Conservation (phyloP, 2,888 invertebrate genomes). For the Pristionchus japonicus region DNA sequence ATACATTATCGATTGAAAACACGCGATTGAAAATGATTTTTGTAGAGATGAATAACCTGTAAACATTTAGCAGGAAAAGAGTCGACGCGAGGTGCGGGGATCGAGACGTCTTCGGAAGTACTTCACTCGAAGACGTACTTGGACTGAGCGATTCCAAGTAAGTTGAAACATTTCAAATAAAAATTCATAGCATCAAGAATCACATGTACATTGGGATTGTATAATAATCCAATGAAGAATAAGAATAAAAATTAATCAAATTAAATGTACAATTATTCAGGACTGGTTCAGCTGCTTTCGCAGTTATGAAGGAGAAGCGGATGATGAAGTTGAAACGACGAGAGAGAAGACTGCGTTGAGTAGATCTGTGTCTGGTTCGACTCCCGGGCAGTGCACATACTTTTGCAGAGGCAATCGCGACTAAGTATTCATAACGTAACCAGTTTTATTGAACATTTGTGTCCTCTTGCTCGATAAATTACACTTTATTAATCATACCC, state of each 20-base stretch:
- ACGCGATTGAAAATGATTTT: too few relatives aligned
- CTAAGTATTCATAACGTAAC: too few relatives aligned
- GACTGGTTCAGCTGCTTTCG: conserved; percentile 22
- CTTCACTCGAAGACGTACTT: not conserved
- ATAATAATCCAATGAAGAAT: not conserved
- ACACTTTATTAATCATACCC: not conserved
- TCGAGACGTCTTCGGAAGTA: conserved; percentile 15
- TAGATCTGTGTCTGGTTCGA: too few relatives aligned
- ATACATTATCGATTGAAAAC: too few relatives aligned
- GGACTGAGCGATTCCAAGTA: conserved; percentile 2
- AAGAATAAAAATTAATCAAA: not conserved
- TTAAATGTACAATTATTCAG: not conserved
- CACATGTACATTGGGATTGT: too few relatives aligned
- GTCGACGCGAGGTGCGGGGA: not conserved
- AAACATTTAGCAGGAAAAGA: not conserved
- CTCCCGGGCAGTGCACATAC: too few relatives aligned
- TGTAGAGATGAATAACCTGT: too few relatives aligned
- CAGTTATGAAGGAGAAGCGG: not conserved
- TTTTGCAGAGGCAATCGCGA: too few relatives aligned
- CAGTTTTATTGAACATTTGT: too few relatives aligned
- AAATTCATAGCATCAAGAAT: too few relatives aligned
- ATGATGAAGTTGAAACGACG: not conserved
- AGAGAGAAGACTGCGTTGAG: not conserved
- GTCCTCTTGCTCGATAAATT: not conserved
- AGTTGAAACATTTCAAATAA: too few relatives aligned